Evolutionary conservation across 1,140 invertebrate species (phyloP).

Genomic region (Panulirus ornatus): DNA sequence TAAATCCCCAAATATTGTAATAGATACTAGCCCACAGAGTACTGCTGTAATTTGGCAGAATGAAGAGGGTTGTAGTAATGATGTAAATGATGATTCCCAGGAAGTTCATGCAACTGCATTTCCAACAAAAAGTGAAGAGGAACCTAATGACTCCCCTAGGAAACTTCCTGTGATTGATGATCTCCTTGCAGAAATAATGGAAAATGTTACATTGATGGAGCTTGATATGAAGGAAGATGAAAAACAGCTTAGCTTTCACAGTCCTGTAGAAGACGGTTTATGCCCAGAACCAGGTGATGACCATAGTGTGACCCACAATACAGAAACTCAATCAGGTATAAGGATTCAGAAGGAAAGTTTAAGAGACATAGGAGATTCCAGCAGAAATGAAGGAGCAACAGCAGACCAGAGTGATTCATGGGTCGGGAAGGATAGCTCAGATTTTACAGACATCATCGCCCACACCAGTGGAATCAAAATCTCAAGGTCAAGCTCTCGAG

Average conservation of each 20-base stretch:
- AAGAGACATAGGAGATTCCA: background rate
- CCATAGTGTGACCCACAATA: background rate
- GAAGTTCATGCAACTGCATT: background rate
- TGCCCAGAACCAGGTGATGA: background rate
- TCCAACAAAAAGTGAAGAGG: slow-evolving; percentile 28
- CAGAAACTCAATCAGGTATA: background rate
- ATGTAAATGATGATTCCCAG: background rate
- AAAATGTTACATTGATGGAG: slow-evolving; percentile 57
- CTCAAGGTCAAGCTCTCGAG: background rate
- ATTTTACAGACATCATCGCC: background rate
- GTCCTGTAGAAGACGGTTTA: background rate
- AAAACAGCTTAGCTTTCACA: background rate
- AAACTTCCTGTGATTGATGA: slow-evolving; percentile 61
- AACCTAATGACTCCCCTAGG: slow-evolving; percentile 21
- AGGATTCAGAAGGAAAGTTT: background rate
- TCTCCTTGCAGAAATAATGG: slow-evolving; percentile 57
- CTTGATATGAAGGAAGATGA: slow-evolving; percentile 43
- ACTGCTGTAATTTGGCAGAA: background rate
- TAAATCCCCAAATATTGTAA: background rate
- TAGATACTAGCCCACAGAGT: slow-evolving; percentile 36
- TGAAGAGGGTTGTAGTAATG: background rate
- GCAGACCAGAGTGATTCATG: background rate
- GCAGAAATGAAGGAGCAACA: background rate
- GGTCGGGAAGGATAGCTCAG: no score
- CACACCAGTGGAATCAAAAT: background rate